Base-by-base conservation (phyloP, 35 echinoderm and acorn worm genomes). In the Heliocidaris erythrogramma region DNA sequence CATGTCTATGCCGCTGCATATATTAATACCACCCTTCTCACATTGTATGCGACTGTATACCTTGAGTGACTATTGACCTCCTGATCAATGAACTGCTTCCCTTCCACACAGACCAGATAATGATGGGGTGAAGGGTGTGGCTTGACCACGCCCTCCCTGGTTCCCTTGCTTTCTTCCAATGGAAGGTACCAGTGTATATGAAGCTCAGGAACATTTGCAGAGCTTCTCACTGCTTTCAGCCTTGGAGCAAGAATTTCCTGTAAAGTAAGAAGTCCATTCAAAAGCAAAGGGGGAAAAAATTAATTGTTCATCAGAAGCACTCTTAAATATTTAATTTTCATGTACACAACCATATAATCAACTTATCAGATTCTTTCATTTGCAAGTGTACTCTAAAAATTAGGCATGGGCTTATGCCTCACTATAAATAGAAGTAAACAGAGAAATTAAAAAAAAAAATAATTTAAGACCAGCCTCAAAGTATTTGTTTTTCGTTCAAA, bases 71-170 rank as follows among this genome's bases (percentile, higher is more conserved):
- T 96, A 48, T 69, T 88, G 86, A 96, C 86, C 30, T 89, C 69
- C 50, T 90, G 90, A 88, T 95, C 94, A 30, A 89, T 14, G 16
- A 49, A 96, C 49, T 94, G 30, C 7, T n/a, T 96, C 30, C 97
- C 97, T 31, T 85, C 95, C 18, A 97, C 78, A 90, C 91, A 93
- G 48, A 97, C 95, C 88, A 94, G 85, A 93, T 95, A 97, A 85
- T 97, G 97, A 48, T 96, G 95, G 32, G 95, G 92, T 32, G 47
- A 32, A 50, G 91, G 94, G 32, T 47, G 91, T 32, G 91, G 47
- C 13, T 48, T 59, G 11, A 48, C 27, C 29, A 5, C 29, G 5
- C 91, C 91, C 30, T 92, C 50, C 21, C n/a, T 48, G 0, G 5
- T 16, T 31, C 91, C 49, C 48, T 32, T 30, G 47, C 48, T 13